Percentiles rank a stretch among this genome's conserved stretches.
phyloP scores from a whole-genome alignment of 2,113 vertebrate genomes.

The Corythornis vintsioides region DNA sequence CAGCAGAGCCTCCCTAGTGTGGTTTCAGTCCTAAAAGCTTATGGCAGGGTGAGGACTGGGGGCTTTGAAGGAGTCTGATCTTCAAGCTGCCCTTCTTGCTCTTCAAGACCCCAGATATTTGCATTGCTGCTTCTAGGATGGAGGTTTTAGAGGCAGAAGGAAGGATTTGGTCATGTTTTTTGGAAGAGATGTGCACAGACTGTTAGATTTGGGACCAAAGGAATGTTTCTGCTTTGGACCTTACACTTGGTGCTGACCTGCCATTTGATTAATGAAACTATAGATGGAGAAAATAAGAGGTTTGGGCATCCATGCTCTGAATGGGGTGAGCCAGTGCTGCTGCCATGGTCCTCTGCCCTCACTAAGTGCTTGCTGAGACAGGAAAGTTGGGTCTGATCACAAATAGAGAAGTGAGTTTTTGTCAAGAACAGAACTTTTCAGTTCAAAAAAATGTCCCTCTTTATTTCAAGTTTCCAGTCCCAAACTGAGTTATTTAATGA shows the following conservation, averaged over 20 bases:
- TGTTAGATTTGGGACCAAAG: not conserved
- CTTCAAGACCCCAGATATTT: not conserved
- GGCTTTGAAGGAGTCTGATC: not conserved
- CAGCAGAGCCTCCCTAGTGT: rapidly evolving
- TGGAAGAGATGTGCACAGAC: not conserved
- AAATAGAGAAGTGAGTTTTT: not conserved
- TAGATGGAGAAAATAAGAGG: not conserved
- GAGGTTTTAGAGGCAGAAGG: not conserved
- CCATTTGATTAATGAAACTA: not conserved
- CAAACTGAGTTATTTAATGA: not conserved
- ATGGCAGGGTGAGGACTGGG: rapidly evolving
- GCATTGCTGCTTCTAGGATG: not conserved
- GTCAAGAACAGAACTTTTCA: not conserved
- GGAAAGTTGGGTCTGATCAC: not conserved
- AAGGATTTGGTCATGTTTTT: not conserved
- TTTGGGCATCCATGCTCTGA: not conserved
- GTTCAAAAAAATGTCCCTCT: not conserved
- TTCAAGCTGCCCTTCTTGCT: not conserved
- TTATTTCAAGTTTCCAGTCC: not conserved
- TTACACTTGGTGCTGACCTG: not conserved
- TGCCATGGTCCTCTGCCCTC: rapidly evolving
- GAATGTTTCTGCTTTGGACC: not conserved
- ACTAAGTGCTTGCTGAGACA: not conserved
- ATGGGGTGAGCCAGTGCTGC: not conserved
- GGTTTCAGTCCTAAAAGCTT: not conserved